Evolutionary conservation across 2,888 invertebrate species (phyloP).

Genomic region (Andrena praecox): DNA sequence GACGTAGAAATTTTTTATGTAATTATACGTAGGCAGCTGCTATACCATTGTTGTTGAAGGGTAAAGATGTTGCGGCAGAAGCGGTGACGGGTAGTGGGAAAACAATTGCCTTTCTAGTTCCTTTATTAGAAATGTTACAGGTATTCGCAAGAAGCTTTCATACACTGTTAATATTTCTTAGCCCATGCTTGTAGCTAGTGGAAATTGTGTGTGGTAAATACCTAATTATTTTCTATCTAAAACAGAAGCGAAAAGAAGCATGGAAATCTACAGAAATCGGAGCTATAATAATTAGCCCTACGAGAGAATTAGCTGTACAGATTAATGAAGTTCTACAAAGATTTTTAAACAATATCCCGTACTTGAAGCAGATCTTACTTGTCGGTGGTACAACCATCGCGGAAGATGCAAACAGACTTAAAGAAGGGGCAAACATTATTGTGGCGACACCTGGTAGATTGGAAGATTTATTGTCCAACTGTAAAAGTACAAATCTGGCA

Average conservation of each 20-base stretch:
- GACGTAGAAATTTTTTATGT: constrained; percentile 16
- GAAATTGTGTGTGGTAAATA: not conserved
- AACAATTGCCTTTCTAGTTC: constrained; percentile 97
- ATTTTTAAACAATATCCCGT: constrained; percentile 85
- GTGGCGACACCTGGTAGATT: constrained; percentile 98
- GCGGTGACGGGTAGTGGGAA: constrained; percentile 99
- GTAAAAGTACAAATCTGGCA: constrained; percentile 89
- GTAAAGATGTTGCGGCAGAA: constrained; percentile 99
- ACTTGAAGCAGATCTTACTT: constrained; percentile 87
- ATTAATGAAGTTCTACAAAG: constrained; percentile 89
- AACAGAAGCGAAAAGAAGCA: constrained; percentile 87
- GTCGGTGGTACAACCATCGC: constrained; percentile 94
- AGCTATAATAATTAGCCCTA: constrained; percentile 96
- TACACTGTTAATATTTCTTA: not conserved
- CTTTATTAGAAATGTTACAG: constrained; percentile 93
- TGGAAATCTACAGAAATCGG: constrained; percentile 93
- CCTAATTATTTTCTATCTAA: not conserved
- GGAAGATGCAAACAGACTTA: constrained; percentile 90
- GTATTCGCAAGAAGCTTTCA: constrained; percentile 71
- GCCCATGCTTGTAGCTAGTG: not conserved
- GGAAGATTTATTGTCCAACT: constrained; percentile 92
- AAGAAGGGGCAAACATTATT: constrained; percentile 93
- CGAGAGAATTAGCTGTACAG: constrained; percentile 97
- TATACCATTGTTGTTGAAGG: constrained; percentile 94
- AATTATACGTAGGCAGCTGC: constrained; percentile 89